A percentile compares a stretch with the other conserved stretches of the same genome.
Conservation (phyloP, 64 coral and sea anemone genomes). For the Actinia equina region DNA sequence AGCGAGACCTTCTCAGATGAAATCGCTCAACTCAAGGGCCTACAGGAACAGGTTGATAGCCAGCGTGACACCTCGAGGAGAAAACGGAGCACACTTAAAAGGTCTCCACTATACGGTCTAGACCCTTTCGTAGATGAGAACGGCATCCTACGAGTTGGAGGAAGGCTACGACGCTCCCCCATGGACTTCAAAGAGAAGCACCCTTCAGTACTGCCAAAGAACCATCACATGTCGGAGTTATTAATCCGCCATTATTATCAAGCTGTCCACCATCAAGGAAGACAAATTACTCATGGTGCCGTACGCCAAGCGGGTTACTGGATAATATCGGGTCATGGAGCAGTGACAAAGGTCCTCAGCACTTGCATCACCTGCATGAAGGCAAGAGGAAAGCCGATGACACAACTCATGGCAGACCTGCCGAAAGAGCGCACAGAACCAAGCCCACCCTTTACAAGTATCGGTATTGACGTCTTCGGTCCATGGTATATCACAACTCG, state of each 20-base stretch:
- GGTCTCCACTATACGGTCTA: not conserved
- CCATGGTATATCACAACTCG: slow-evolving; percentile 22
- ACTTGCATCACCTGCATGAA: slow-evolving; percentile 34
- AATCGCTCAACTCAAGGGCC: not conserved
- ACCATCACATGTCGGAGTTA: slow-evolving; percentile 19
- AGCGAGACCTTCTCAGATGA: slow-evolving; percentile 1
- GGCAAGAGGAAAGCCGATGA: slow-evolving; percentile 12
- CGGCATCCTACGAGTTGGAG: slow-evolving; percentile 26
- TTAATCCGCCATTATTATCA: slow-evolving; percentile 26
- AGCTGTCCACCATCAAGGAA: slow-evolving; percentile 27
- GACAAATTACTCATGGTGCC: slow-evolving; percentile 26
- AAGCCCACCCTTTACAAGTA: slow-evolving; percentile 16
- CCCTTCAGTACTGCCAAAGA: slow-evolving; percentile 22
- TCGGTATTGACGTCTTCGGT: slow-evolving; percentile 33
- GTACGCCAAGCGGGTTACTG: slow-evolving; percentile 39
- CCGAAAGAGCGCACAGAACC: slow-evolving; percentile 23
- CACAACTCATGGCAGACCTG: slow-evolving; percentile 39
- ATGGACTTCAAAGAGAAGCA: slow-evolving; percentile 39
- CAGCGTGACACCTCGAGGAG: not conserved
- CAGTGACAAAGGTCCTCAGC: not conserved
- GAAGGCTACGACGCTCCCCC: slow-evolving; percentile 26
- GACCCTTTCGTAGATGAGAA: slow-evolving; percentile 36
- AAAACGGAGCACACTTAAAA: not conserved
- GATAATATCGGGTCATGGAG: slow-evolving; percentile 22
- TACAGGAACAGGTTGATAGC: not conserved